A percentile compares a stretch with the other conserved stretches of the same genome.
Evolutionary conservation across 1,140 invertebrate species (phyloP).

Genomic region (Drosophila melanogaster): Release_6_plus_ISO1_MT NT_033777.3:26424001-26424500

Average conservation of each 20-base stretch:
- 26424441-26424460: constrained; percentile 82
- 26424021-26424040: constrained; percentile 76
- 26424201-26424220: constrained; percentile 50
- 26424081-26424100: constrained; percentile 49
- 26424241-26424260: constrained; percentile 64
- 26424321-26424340: constrained; percentile 45
- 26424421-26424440: constrained; percentile 62
- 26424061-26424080: constrained; percentile 52
- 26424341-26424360: constrained; percentile 73
- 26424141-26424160: constrained; percentile 60
- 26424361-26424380: constrained; percentile 52
- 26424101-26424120: constrained; percentile 16
- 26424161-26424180: constrained; percentile 53
- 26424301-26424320: constrained; percentile 22
- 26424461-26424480: constrained; percentile 76
- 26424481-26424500: constrained; percentile 37
- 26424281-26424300: constrained; percentile 1
- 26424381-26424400: constrained; percentile 77
- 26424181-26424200: constrained; percentile 52
- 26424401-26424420: constrained; percentile 73
- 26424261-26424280: constrained; percentile 38
- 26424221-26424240: constrained; percentile 59
- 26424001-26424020: constrained; percentile 80
- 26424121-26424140: constrained; percentile 81
- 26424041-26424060: constrained; percentile 73